A percentile compares a stretch with the other conserved stretches of the same genome.
phyloP scores from a whole-genome alignment of 2,888 invertebrate species.

The Parnassius glacialis region DNA sequence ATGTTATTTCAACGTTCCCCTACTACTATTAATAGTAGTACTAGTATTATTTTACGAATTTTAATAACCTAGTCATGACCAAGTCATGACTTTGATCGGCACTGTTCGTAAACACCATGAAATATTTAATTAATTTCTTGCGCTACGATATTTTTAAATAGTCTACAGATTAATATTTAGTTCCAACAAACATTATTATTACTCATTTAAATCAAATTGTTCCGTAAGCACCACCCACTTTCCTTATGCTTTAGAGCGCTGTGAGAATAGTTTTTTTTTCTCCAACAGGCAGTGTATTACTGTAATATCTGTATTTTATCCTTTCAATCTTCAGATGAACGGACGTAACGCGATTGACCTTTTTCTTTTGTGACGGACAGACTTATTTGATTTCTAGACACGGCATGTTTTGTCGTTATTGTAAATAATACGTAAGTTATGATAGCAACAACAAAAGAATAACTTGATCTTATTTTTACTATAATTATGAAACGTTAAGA shows the following conservation, averaged over 20 bases:
- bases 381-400: slow-evolving; percentile 14
- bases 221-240: slow-evolving; percentile 24
- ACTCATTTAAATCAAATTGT: slow-evolving; percentile 38
- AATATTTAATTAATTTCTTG: too few relatives aligned
- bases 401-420: slow-evolving; percentile 10
- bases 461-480: too few relatives aligned
- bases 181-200: slow-evolving; percentile 34
- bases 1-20: too few relatives aligned
- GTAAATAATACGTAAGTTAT: slow-evolving; percentile 13
- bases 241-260: slow-evolving; percentile 24
- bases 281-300: slow-evolving; percentile 26
- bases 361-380: slow-evolving; percentile 34
- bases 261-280: slow-evolving; percentile 29
- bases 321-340: slow-evolving; percentile 25
- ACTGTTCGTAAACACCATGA: too few relatives aligned
- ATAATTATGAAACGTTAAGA: too few relatives aligned
- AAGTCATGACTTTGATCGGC: too few relatives aligned
- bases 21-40: too few relatives aligned
- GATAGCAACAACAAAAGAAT: slow-evolving; percentile 2
- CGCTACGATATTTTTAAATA: too few relatives aligned
- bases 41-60: too few relatives aligned
- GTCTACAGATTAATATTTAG: not conserved
- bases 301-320: slow-evolving; percentile 22
- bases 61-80: too few relatives aligned
- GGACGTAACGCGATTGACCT: slow-evolving; percentile 35